These are phyloP conservation scores for Synchiropus splendidus DNA, from an alignment of 2,113 vertebrate species.

Conservation along the genomic window DNA sequence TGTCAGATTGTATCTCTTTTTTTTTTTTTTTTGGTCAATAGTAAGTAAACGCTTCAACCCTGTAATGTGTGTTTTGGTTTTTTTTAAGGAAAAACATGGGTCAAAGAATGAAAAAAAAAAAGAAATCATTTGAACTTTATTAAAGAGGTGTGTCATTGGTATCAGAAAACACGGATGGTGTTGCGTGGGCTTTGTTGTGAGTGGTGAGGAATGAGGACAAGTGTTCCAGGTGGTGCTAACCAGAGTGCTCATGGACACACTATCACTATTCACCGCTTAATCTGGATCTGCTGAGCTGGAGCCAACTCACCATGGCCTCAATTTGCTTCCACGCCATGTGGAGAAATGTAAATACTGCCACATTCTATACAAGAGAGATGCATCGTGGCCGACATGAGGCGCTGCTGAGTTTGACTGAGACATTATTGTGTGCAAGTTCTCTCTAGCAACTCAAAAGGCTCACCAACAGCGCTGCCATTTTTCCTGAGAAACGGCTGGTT, in stretches of 20 bases:
- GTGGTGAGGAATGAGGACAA: conserved; percentile 19
- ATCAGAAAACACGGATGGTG: not conserved
- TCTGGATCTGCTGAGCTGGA: conserved; percentile 66
- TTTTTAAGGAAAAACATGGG: not conserved
- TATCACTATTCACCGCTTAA: conserved; percentile 78
- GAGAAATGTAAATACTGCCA: conserved; percentile 74
- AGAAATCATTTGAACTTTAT: not conserved
- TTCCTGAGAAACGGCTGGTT: conserved; percentile 64
- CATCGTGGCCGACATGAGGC: not conserved
- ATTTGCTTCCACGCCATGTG: conserved; percentile 57
- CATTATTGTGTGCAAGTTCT: conserved; percentile 1
- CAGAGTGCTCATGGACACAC: conserved; percentile 69
- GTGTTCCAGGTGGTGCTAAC: conserved; percentile 45
- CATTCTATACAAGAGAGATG: conserved; percentile 42
- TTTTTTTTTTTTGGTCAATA: too few species aligned
- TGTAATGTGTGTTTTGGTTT: not conserved
- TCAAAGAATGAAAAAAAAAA: not conserved
- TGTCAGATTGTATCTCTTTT: too few species aligned
- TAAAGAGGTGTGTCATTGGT: not conserved
- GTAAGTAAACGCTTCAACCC: too few species aligned
- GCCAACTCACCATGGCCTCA: conserved; percentile 37
- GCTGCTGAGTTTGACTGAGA: too few species aligned
- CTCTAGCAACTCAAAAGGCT: conserved; percentile 15
- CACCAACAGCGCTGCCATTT: conserved; percentile 6
- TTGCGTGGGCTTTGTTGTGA: not conserved